Evolutionary conservation across 2,113 vertebrate genomes (phyloP), one percentile per base, ranked within the genome.

Genomic region (Petaurus breviceps): DNA sequence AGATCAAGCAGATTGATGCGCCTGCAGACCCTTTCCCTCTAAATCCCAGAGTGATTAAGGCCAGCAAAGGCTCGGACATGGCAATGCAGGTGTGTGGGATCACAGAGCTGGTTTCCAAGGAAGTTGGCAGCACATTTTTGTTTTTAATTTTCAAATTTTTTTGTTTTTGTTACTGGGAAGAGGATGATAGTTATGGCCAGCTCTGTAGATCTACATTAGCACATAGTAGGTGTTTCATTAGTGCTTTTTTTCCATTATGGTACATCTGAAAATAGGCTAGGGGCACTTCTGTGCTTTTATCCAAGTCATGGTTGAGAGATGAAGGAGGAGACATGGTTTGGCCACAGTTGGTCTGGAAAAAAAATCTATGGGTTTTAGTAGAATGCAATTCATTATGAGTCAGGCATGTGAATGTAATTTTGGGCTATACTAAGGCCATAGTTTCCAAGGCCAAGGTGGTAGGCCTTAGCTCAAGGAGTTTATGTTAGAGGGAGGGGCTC

Each of bases 1-100:
- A 99, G 98, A 98, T 99, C 97, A 99, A 98, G 94, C 99, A 99
- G 97, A 99, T 99, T 46, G 99, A 99, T 96, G 99, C 99, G 0
- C 99, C 99, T 0, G 57, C 97, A 0, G 99, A 99, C 91, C 99
- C 99, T 0, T 99, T 99, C 46, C 99, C 99, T 12, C 96, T 99
- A 90, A 99, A 98, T 96, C 93, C 98, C 23, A 97, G 98, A 8
- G 51, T 97, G 51, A 55, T 97, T 50, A 99, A 98, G 96, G 97
- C 94, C 16, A 98, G 97, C 51, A 99, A 97, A 96, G 98, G 96
- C 92, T 98, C 98, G 94, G 99, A 99, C 25, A 94, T 98, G 94
- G 99, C 99, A 90, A 98, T 99, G 97, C 98, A 98, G 99, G 99
- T 99, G 95, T 8, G 97, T 51, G 92, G 68, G 43, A 23, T 43